Conservation (phyloP, 2,797 vertebrate genomes). For the Erethizon dorsatum region DNA sequence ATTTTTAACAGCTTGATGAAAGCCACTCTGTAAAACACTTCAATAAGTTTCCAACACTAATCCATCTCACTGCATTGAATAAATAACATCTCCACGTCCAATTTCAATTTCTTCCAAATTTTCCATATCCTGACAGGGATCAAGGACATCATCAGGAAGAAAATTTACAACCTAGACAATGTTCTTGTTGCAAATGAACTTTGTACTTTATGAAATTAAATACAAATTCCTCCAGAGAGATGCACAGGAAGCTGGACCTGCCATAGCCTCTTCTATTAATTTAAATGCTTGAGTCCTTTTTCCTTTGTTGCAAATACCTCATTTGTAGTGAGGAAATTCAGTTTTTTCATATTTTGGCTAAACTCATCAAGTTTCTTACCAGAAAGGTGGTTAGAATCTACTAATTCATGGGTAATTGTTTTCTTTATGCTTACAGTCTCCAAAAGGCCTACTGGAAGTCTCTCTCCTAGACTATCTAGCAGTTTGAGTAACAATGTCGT, state of each 20-base stretch:
- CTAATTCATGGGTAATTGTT: not conserved
- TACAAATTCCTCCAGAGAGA: constrained; percentile 2
- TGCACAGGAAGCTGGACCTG: not conserved
- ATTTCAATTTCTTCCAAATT: constrained; percentile 50
- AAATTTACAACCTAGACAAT: constrained; percentile 37
- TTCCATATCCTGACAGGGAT: constrained; percentile 26
- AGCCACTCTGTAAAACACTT: constrained; percentile 46
- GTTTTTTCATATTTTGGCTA: constrained; percentile 16
- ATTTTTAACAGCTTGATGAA: constrained; percentile 68
- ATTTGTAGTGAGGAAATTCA: not conserved
- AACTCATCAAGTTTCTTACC: constrained; percentile 49
- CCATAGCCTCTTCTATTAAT: not conserved
- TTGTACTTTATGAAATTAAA: constrained; percentile 41
- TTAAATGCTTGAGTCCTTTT: constrained; percentile 17
- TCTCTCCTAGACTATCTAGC: not conserved
- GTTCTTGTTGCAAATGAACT: constrained; percentile 5
- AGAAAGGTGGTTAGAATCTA: constrained; percentile 31
- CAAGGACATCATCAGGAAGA: constrained; percentile 48
- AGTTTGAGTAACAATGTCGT: not conserved
- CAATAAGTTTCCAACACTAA: constrained; percentile 22
- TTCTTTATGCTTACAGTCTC: constrained; percentile 20
- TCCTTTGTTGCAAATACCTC: not conserved
- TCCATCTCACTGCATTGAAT: not conserved
- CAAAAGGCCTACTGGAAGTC: not conserved
- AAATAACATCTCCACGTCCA: not conserved